Conservation (phyloP, 2,797 vertebrate genomes). For the Cirrhinus mrigala region DNA sequence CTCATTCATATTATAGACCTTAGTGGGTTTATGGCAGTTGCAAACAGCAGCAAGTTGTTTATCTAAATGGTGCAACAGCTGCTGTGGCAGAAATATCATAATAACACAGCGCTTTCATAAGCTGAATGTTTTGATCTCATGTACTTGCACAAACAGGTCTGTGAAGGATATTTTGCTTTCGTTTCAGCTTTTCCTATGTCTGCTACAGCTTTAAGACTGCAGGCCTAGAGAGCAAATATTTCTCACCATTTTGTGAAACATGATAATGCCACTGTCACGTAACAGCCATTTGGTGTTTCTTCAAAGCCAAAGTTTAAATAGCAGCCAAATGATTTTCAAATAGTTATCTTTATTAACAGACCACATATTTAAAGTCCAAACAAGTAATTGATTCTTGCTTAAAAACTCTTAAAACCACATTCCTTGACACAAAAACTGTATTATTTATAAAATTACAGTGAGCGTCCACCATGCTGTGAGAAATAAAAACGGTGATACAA, state of each 20-base stretch:
- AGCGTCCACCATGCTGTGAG: too few species aligned
- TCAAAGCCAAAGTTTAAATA: constrained; percentile 21
- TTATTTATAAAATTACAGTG: too few species aligned
- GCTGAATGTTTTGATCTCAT: neutral
- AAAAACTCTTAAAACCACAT: too few species aligned
- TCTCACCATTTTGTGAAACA: constrained; percentile 8
- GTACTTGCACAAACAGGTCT: neutral
- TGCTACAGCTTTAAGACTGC: neutral
- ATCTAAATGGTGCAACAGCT: neutral
- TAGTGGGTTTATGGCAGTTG: neutral
- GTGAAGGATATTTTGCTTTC: neutral
- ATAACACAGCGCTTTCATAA: neutral
- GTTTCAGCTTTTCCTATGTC: neutral
- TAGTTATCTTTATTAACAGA: too few species aligned
- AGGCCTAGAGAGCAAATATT: neutral
- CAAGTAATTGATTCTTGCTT: too few species aligned
- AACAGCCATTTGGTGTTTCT: constrained; percentile 41
- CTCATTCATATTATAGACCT: neutral
- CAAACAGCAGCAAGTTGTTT: neutral
- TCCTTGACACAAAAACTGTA: too few species aligned
- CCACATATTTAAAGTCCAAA: too few species aligned
- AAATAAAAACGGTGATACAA: too few species aligned
- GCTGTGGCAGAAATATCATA: neutral
- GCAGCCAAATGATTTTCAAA: neutral
- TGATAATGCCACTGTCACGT: constrained; percentile 37